Evolutionary conservation across 1,140 invertebrate genomes (phyloP).

Genomic region (Helicoverpa zea): DNA sequence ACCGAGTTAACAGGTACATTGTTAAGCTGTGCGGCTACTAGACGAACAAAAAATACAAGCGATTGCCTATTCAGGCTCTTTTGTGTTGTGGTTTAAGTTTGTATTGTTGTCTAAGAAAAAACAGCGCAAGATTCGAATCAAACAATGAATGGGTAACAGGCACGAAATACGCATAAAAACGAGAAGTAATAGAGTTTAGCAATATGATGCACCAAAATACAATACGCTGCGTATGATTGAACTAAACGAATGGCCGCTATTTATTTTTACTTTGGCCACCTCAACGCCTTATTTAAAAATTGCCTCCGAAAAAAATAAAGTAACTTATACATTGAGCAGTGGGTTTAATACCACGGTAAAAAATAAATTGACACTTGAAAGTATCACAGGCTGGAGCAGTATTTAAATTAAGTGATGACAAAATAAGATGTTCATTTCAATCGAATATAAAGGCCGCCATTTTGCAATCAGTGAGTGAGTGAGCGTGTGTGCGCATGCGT

Average conservation of each 20-base stretch:
- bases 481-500: slow-evolving; percentile 54
- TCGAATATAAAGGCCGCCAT: slow-evolving; percentile 55
- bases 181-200: slow-evolving; percentile 20
- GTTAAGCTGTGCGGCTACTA: slow-evolving; percentile 37
- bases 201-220: slow-evolving; percentile 3
- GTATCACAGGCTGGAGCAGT: not conserved
- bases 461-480: slow-evolving; percentile 57
- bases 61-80: slow-evolving; percentile 42
- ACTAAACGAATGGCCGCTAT: slow-evolving; percentile 2
- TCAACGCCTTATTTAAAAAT: slow-evolving; percentile 33
- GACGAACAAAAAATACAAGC: slow-evolving; percentile 26
- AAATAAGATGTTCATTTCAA: slow-evolving; percentile 50
- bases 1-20: slow-evolving; percentile 45
- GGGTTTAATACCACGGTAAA: not conserved
- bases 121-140: slow-evolving; percentile 15
- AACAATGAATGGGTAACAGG: slow-evolving; percentile 26
- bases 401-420: slow-evolving; percentile 48
- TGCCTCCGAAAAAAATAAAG: not conserved
- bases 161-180: slow-evolving; percentile 9
- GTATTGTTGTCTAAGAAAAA: slow-evolving; percentile 35
- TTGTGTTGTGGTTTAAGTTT: slow-evolving; percentile 32
- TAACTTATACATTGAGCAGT: not conserved
- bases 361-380: slow-evolving; percentile 36
- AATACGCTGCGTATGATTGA: not conserved
- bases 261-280: slow-evolving; percentile 50